These are phyloP conservation scores for Pocillopora verrucosa DNA, from an alignment of 64 coral and sea anemone genomes.

Conservation along the genomic window DNA sequence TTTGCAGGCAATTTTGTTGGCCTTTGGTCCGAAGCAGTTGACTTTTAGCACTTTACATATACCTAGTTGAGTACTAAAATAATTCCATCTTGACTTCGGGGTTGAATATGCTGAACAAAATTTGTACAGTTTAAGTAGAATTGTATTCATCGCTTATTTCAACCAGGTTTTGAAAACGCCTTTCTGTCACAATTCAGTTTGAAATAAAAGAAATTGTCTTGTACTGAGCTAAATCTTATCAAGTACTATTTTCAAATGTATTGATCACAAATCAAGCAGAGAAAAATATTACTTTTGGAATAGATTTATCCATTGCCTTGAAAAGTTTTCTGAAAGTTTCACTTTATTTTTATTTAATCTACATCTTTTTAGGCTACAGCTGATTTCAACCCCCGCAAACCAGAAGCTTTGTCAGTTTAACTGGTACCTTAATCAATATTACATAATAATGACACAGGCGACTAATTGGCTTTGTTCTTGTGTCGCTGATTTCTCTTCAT, in stretches of 20 bases:
- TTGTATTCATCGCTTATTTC: neutral
- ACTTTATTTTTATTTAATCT: neutral
- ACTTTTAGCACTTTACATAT: constrained; percentile 5
- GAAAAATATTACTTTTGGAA: neutral
- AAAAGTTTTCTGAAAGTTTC: neutral
- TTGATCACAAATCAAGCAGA: neutral
- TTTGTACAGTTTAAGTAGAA: neutral
- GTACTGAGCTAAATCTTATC: neutral
- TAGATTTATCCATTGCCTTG: neutral
- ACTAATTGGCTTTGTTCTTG: constrained; percentile 41
- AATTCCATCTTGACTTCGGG: neutral
- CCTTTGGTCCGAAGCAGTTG: constrained; percentile 31
- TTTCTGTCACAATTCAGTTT: neutral
- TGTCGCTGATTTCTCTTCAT: neutral
- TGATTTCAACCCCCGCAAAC: constrained; percentile 14
- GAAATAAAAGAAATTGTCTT: neutral
- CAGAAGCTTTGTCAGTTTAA: neutral
- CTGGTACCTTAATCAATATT: constrained; percentile 33
- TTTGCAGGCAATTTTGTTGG: neutral
- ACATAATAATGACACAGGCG: constrained; percentile 23
- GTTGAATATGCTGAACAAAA: neutral
- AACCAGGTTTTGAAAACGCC: neutral
- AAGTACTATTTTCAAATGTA: too few species aligned
- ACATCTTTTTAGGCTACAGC: neutral
- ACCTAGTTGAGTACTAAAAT: neutral